phyloP scores from a whole-genome alignment of 2,113 vertebrate genomes.

The Danio rerio region GRCz12tu NC_133195.1:23893001-23893500 shows the following conservation, averaged over 20 bases:
- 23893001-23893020: background rate
- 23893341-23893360: constrained; percentile 36
- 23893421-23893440: constrained; percentile 6
- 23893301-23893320: constrained; percentile 20
- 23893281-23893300: background rate
- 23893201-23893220: constrained; percentile 2
- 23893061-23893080: constrained; percentile 17
- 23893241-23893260: background rate
- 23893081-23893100: constrained; percentile 1
- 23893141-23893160: background rate
- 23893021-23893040: constrained; percentile 17
- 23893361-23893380: constrained; percentile 29
- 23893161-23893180: background rate
- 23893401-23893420: constrained; percentile 1
- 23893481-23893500: background rate
- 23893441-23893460: background rate
- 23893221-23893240: constrained; percentile 2
- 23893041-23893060: constrained; percentile 2
- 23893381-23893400: constrained; percentile 22
- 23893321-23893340: constrained; percentile 20
- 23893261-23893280: background rate
- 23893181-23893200: background rate
- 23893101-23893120: constrained; percentile 2
- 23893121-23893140: background rate
- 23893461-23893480: constrained; percentile 10